These are phyloP conservation scores for Oncorhynchus keta DNA, from an alignment of 2,113 vertebrate species.

Conservation along the genomic window DNA sequence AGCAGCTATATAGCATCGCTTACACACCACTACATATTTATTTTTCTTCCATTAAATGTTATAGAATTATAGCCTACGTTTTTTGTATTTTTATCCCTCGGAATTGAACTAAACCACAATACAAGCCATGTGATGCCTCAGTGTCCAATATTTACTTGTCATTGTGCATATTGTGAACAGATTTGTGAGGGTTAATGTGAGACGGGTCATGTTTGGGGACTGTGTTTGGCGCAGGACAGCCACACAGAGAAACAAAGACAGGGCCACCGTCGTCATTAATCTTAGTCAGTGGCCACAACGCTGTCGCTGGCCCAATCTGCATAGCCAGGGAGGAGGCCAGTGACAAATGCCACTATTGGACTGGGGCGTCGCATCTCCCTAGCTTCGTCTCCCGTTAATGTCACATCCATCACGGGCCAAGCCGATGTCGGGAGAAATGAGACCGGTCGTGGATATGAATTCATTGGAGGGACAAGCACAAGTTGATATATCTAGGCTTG, in stretches of 20 bases:
- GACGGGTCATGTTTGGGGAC: conserved; percentile 44
- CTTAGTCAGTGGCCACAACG: conserved; percentile 62
- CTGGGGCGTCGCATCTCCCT: conserved; percentile 64
- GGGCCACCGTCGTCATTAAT: conserved; percentile 69
- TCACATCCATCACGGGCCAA: conserved; percentile 69
- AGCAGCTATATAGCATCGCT: neutral
- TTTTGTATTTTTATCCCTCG: neutral
- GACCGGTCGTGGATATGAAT: conserved; percentile 54
- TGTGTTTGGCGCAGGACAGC: conserved; percentile 41
- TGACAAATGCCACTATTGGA: conserved; percentile 74
- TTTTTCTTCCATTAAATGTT: neutral
- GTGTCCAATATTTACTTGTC: neutral
- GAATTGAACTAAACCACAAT: neutral
- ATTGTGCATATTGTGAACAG: conserved; percentile 15
- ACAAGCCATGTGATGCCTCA: neutral
- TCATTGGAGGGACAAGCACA: conserved; percentile 63
- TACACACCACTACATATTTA: neutral
- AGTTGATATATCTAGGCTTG: conserved; percentile 38
- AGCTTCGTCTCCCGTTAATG: conserved; percentile 73
- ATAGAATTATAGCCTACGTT: neutral
- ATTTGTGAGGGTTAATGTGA: conserved; percentile 25
- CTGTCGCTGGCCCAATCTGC: conserved; percentile 62
- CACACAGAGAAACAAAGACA: conserved; percentile 62
- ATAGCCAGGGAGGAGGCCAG: conserved; percentile 58
- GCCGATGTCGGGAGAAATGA: conserved; percentile 60